Conservation (phyloP, 1,140 invertebrate genomes). For the Nilaparvata lugens region DNA sequence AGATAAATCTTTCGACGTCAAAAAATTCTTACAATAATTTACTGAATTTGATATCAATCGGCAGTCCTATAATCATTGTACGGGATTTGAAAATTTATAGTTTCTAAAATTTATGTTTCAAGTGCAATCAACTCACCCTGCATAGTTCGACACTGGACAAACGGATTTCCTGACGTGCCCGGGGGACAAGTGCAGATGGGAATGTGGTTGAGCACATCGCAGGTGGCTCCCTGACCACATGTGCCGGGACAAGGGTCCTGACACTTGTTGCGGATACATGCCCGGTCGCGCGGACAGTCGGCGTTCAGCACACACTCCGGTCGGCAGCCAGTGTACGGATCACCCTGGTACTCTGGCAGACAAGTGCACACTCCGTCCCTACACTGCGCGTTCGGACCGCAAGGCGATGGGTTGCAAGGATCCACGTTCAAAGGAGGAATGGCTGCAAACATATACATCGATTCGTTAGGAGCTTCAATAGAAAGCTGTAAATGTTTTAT, state of each 20-base stretch:
- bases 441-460: slow-evolving; percentile 23
- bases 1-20: too few relatives aligned
- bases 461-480: too few relatives aligned
- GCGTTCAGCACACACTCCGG: slow-evolving; percentile 62
- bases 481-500: too few relatives aligned
- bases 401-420: slow-evolving; percentile 61
- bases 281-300: slow-evolving; percentile 60
- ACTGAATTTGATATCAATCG: neutral
- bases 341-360: slow-evolving; percentile 57
- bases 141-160: slow-evolving; percentile 38
- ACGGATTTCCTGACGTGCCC: slow-evolving; percentile 65
- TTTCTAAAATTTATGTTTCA: slow-evolving; percentile 2
- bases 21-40: neutral
- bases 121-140: slow-evolving; percentile 30
- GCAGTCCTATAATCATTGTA: neutral
- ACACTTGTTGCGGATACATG: slow-evolving; percentile 66
- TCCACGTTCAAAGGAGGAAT: slow-evolving; percentile 39
- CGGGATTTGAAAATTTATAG: neutral
- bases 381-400: slow-evolving; percentile 64
- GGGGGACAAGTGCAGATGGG: slow-evolving; percentile 57
- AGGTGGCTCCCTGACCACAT: slow-evolving; percentile 62
- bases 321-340: slow-evolving; percentile 63
- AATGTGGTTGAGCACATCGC: slow-evolving; percentile 61
- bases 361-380: slow-evolving; percentile 60
- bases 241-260: slow-evolving; percentile 63